Evolutionary conservation across 1,140 invertebrate genomes (phyloP), one percentile per base, ranked within the genome.

Genomic region (Stenopsyche tienmushanensis): DNA sequence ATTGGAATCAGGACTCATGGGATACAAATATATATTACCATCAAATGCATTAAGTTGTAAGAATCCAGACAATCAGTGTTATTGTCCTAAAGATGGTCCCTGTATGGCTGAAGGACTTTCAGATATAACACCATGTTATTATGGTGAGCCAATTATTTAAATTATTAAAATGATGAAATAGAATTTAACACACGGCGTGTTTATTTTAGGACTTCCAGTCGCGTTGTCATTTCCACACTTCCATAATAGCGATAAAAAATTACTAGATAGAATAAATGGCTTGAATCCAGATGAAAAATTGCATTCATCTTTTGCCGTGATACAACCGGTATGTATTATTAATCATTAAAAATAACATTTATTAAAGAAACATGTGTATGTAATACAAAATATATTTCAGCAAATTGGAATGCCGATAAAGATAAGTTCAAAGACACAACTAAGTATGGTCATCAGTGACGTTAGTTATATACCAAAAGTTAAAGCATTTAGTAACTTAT

Each of bases 221-320:
- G 84, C 84, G 0, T 76, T 92, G 25, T 93, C 92, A 0, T 85
- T 88, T 71, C 92, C 91, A 0, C 93, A 95, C 76, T 95, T 93
- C 69, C 80, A 87, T 57, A 75, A 87, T 47, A 84, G 83, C 0
- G 88, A 92, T 73, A 84, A 87, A 2, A 78, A 76, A 52, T 72
- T 91, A 1, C 70, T 84, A 24, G 78, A 90, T 3, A 77, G 80
- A 0, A 78, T 95, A 0, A 85, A 87, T 1, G 90, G 90, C 9
- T 73, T 92, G 9, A 72, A 77, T 1, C 89, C 90, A 0, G 76
- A 86, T 63, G 72, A 71, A 44, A 71, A 82, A 15, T 80, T 83
- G 65, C 87, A 87, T 72, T 77, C 67, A 1, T 83, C 74, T 41
- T 70, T 41, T 66, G 74, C 80, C 9, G 72, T 74, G 20, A 21